Conservation (phyloP, 2,797 vertebrate genomes). For the Micropoecilia bifurca region DNA sequence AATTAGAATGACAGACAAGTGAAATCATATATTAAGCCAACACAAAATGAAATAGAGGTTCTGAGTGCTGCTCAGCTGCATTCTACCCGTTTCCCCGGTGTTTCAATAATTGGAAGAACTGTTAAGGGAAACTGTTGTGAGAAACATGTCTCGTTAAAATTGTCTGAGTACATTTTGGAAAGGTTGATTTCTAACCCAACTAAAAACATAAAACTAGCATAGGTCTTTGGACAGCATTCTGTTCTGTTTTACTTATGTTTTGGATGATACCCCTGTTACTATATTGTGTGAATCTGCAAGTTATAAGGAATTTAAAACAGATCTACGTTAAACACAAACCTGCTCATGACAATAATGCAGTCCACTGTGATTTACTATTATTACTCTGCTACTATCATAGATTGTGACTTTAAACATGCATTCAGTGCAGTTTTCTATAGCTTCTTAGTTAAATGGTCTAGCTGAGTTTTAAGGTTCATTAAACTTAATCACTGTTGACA, state of each 20-base stretch:
- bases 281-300: not conserved
- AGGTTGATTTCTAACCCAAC: constrained; percentile 2
- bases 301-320: not conserved
- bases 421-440: not conserved
- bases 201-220: not conserved
- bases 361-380: not conserved
- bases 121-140: not conserved
- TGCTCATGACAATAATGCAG: not conserved
- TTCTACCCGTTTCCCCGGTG: constrained; percentile 34
- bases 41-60: constrained; percentile 48
- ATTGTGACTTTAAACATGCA: not conserved
- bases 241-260: not conserved
- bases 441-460: not conserved
- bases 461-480: not conserved
- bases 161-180: not conserved
- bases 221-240: not conserved
- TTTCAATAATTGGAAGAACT: constrained; percentile 45
- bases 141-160: constrained; percentile 31
- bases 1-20: constrained; percentile 69
- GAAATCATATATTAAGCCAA: constrained; percentile 53
- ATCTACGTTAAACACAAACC: not conserved
- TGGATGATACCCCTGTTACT: not conserved
- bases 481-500: not conserved
- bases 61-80: constrained; percentile 9
- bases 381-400: not conserved